phyloP scores from a whole-genome alignment of 2,113 vertebrate genomes.

The Atherinomorus stipes region DNA sequence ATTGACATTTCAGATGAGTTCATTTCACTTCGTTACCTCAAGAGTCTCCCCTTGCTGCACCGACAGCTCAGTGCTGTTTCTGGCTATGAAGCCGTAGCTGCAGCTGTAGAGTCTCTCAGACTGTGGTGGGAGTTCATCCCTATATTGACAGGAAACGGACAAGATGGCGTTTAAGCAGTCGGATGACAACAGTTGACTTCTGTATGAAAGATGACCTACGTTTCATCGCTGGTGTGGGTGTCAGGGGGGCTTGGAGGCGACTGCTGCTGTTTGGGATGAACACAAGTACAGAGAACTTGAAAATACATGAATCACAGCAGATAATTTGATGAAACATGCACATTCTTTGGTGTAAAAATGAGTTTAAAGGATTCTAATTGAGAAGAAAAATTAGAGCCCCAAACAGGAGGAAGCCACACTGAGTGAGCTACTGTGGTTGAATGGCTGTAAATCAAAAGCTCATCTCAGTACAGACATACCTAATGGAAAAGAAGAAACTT shows the following conservation, averaged over 20 bases:
- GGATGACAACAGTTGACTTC: neutral
- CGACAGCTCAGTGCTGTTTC: constrained; percentile 90
- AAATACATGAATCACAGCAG: neutral
- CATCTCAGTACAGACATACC: neutral
- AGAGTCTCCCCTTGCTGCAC: constrained; percentile 86
- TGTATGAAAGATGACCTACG: constrained; percentile 50
- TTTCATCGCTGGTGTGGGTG: constrained; percentile 27
- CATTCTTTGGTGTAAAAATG: neutral
- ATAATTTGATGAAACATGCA: neutral
- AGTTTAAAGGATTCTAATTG: too few species aligned
- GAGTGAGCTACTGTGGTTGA: neutral
- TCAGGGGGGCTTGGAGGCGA: constrained; percentile 10
- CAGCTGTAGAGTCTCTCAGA: constrained; percentile 81
- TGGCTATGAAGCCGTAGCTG: constrained; percentile 90
- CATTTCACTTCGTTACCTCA: constrained; percentile 77
- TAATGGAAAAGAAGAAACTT: neutral
- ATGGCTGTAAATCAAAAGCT: neutral
- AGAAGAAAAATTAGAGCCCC: too few species aligned
- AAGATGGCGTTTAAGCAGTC: neutral
- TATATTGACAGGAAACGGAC: constrained; percentile 24
- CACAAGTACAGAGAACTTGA: neutral
- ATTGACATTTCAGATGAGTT: neutral
- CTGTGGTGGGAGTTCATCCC: constrained; percentile 46
- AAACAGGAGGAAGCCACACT: neutral
- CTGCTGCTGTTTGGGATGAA: constrained; percentile 32